Percentiles rank a stretch among this genome's conserved stretches.
These are phyloP conservation scores for Melinaea marsaeus DNA, from an alignment of 2,888 invertebrate species.

Conservation along the genomic window DNA sequence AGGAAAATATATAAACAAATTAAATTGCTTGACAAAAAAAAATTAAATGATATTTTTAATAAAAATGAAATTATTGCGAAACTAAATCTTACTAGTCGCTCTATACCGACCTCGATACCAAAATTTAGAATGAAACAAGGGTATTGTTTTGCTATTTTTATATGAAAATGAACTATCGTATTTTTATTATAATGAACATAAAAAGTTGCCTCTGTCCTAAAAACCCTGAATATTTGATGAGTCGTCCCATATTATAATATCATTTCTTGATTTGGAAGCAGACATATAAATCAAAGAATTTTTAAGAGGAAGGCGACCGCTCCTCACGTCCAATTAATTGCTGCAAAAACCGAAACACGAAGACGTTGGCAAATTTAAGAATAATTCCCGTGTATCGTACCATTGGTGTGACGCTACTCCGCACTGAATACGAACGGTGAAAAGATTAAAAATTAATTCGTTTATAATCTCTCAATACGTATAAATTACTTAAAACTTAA, in stretches of 20 bases:
- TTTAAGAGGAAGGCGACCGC: slow-evolving; percentile 63
- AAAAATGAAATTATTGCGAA: too few species aligned
- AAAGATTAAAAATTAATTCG: background rate
- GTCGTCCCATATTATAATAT: slow-evolving; percentile 72
- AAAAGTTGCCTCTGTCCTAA: slow-evolving; percentile 63
- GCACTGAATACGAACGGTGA: slow-evolving; percentile 22
- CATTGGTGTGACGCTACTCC: slow-evolving; percentile 24
- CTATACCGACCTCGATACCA: too few species aligned
- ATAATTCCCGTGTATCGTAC: slow-evolving; percentile 47
- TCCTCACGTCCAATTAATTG: slow-evolving; percentile 71
- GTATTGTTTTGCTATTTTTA: slow-evolving; percentile 40
- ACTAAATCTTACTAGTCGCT: too few species aligned
- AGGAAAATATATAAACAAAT: too few species aligned
- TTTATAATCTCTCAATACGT: background rate
- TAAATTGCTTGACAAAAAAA: too few species aligned
- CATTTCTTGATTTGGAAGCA: slow-evolving; percentile 55
- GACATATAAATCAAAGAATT: slow-evolving; percentile 75
- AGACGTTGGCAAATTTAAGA: slow-evolving; percentile 72
- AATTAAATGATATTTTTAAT: too few species aligned
- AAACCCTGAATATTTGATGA: slow-evolving; percentile 72
- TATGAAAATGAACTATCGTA: slow-evolving; percentile 67
- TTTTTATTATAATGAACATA: slow-evolving; percentile 75
- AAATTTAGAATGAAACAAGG: slow-evolving; percentile 42
- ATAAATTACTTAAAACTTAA: background rate
- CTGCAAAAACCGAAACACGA: slow-evolving; percentile 70